A percentile compares a stretch with the other conserved stretches of the same genome.
These are phyloP conservation scores for Aspidiotus rigidus DNA, from an alignment of 2,888 invertebrate species.

Conservation along the genomic window DNA sequence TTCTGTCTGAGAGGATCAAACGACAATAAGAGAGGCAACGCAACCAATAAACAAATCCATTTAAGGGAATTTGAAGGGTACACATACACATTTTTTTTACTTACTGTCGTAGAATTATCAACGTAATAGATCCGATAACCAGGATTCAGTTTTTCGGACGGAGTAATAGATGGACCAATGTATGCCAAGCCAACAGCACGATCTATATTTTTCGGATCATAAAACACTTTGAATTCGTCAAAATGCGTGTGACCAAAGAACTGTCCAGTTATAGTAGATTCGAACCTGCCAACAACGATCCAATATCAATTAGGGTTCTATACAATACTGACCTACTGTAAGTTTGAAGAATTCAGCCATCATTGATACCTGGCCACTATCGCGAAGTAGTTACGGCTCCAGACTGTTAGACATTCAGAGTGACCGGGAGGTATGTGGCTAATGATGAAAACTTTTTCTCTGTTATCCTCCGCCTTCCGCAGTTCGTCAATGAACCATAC, in stretches of 20 bases:
- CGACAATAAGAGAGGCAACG: conserved; percentile 9
- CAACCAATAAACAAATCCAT: not conserved
- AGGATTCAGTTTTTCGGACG: conserved; percentile 85
- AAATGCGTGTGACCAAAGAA: conserved; percentile 91
- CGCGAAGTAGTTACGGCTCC: conserved; percentile 88
- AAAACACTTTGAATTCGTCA: conserved; percentile 89
- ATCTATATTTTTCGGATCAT: conserved; percentile 70
- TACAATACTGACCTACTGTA: no score
- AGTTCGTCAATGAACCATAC: conserved; percentile 92
- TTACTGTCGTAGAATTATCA: no score
- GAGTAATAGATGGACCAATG: conserved; percentile 88
- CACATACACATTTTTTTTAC: no score
- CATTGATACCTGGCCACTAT: conserved; percentile 63
- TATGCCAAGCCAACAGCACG: conserved; percentile 80
- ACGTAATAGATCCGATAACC: conserved; percentile 93
- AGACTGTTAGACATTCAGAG: conserved; percentile 84
- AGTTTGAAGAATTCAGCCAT: no score
- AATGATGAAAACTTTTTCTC: conserved; percentile 93
- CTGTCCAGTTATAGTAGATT: conserved; percentile 79
- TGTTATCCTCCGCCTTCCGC: conserved; percentile 84
- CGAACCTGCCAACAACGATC: conserved; percentile 52
- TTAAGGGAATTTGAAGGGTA: no score
- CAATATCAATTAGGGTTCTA: conserved; percentile 24
- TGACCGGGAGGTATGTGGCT: conserved; percentile 93
- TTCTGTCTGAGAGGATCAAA: no score